Conservation (phyloP, 2,888 invertebrate species). For the Cacoxenus indagator region DNA sequence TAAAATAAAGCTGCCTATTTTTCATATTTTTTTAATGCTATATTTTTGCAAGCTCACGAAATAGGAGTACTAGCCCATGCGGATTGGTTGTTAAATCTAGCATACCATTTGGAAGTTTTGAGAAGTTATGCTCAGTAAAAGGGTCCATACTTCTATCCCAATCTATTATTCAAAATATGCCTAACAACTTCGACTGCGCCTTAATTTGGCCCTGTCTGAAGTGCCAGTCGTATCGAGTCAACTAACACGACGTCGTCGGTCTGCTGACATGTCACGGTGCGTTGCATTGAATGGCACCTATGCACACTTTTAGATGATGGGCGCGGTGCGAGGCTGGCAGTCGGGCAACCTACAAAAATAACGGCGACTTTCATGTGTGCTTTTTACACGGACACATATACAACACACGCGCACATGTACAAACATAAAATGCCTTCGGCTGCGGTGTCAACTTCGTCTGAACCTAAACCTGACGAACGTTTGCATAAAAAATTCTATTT, state of each 20-base stretch:
- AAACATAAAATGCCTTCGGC: constrained; percentile 39
- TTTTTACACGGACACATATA: not conserved
- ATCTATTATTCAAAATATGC: too few species aligned
- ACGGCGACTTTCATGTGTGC: too few species aligned
- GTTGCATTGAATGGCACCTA: constrained; percentile 52
- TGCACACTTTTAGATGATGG: not conserved
- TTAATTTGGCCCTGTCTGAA: too few species aligned
- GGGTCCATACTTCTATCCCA: too few species aligned
- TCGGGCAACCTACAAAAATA: constrained; percentile 17
- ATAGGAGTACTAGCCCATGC: too few species aligned
- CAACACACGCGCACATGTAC: not conserved
- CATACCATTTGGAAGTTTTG: too few species aligned
- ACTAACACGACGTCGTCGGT: constrained; percentile 9
- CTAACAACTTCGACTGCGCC: too few species aligned
- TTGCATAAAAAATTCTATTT: constrained; percentile 47
- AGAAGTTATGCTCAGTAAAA: too few species aligned
- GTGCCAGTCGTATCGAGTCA: not conserved
- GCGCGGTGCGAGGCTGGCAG: not conserved
- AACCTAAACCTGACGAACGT: constrained; percentile 30
- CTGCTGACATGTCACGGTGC: constrained; percentile 50
- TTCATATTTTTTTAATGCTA: too few species aligned
- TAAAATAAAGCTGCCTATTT: too few species aligned
- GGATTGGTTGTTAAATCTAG: too few species aligned
- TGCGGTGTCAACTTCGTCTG: constrained; percentile 12
- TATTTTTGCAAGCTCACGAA: too few species aligned